Evolutionary conservation across 2,797 vertebrate genomes (phyloP).

Genomic region (Iguana delicatissima): DNA sequence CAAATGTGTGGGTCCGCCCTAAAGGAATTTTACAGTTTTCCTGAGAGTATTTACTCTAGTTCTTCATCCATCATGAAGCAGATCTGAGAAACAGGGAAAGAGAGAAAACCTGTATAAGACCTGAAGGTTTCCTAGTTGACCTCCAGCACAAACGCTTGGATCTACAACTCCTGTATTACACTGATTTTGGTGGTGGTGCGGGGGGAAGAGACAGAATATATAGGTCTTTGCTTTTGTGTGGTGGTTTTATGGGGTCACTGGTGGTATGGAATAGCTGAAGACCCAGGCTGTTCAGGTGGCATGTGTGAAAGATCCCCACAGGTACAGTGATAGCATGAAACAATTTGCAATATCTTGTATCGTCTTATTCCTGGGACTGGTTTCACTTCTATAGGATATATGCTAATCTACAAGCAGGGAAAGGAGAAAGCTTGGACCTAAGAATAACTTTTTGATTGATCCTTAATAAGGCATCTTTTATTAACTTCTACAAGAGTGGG

Average conservation of each 20-base stretch:
- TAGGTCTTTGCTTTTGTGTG: neutral
- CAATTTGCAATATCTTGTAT: neutral
- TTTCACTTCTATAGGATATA: too few relatives aligned
- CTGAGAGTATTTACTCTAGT: neutral
- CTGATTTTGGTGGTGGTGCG: neutral
- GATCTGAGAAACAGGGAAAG: neutral
- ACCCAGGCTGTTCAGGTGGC: neutral
- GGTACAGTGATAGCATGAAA: neutral
- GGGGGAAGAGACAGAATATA: neutral
- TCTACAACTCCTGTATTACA: neutral
- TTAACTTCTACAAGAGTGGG: too few relatives aligned
- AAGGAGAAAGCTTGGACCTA: neutral
- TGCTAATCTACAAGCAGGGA: neutral
- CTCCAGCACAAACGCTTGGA: neutral
- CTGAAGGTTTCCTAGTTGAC: neutral
- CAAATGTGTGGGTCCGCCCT: neutral
- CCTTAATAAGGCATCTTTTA: neutral
- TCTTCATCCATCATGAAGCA: neutral
- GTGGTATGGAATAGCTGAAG: neutral
- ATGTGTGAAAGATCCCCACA: neutral
- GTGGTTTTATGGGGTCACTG: neutral
- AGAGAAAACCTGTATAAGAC: neutral
- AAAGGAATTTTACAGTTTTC: neutral
- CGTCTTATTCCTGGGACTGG: neutral
- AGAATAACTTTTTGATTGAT: neutral